Base-by-base conservation (phyloP, 2,888 invertebrate genomes). In the Zygogramma bicolorata region DNA sequence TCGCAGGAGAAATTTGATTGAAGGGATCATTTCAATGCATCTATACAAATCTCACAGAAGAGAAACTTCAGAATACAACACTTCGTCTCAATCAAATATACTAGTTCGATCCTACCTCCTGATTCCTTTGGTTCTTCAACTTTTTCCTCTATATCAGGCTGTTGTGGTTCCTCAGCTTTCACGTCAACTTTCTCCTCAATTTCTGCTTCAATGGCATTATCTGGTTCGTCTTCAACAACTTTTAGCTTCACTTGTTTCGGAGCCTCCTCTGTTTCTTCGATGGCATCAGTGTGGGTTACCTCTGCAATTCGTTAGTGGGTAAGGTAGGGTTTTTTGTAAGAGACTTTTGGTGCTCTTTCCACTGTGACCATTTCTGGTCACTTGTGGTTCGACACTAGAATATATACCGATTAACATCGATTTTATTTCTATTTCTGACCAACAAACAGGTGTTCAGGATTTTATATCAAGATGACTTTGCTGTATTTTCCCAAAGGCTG, bases 181-280 rank as follows among this genome's bases (percentile, higher is more conserved):
- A 77, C 68, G 67, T 84, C 49, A n/a, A 75, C 46, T 46, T 77
- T 86, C 29, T 78, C 84, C 53, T 82, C 75, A 63, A 81, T 81
- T 3, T 82, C 79, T 5, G 81, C 73, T 58, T 80, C 70, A 66
- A 83, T 65, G 25, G 74, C 75, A 31, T 67, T 75, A 61, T 79
- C 66, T n/a, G 78, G 78, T 76, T 87, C 89, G 77, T 90, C 88
- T 65, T 90, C 83, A 75, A 90, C 86, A 80, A 87, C 88, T 85
- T 90, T 89, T 78, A 88, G 81, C 75, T 88, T 84, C 53, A 87
- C 84, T 86, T 90, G 82, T 79, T 82, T 82, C 63, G 85, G 83
- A 31, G 85, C 83, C 65, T 85, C 82, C 75, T 84, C 85, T 10
- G 79, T 80, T 78, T 85, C 86, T 81, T 87, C 86, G 42, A 85